Evolutionary conservation across 2,113 vertebrate genomes (phyloP).

Genomic region (Rhizomys pruinosus): DNA sequence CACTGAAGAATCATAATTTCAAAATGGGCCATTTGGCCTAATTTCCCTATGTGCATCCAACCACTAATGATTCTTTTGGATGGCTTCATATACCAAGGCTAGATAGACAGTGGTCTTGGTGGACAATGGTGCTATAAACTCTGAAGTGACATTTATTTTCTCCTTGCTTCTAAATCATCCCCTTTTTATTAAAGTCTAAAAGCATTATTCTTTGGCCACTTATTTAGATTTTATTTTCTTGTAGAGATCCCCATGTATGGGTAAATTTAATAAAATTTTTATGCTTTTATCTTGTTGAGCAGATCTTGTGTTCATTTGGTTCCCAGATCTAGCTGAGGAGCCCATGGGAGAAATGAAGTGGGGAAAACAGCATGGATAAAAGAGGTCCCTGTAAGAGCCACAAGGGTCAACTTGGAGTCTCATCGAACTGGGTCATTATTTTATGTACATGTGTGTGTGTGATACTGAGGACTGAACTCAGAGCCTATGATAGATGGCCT

Average conservation of each 20-base stretch:
- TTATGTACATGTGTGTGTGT: not conserved
- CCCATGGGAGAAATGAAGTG: not conserved
- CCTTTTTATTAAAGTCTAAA: not conserved
- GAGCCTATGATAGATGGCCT: not conserved
- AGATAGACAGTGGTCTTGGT: not conserved
- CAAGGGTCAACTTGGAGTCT: not conserved
- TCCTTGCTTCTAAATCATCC: not conserved
- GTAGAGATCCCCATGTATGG: not conserved
- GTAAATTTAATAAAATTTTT: not conserved
- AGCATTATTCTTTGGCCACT: not conserved
- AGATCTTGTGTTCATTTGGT: not conserved
- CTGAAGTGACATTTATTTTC: too few species aligned
- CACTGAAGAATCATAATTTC: not conserved
- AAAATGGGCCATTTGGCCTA: not conserved
- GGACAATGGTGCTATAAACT: not conserved
- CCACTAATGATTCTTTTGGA: not conserved
- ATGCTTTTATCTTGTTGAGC: not conserved
- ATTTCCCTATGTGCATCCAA: not conserved
- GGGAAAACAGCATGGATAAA: not conserved
- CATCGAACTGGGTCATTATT: not conserved
- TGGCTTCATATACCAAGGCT: not conserved
- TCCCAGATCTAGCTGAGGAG: not conserved
- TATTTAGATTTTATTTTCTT: not conserved
- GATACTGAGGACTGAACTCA: not conserved
- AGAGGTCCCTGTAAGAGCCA: too few species aligned